Evolutionary conservation across 2,797 vertebrate species (phyloP), one percentile per base, ranked within the genome.

Genomic region (Poecilia picta): DNA sequence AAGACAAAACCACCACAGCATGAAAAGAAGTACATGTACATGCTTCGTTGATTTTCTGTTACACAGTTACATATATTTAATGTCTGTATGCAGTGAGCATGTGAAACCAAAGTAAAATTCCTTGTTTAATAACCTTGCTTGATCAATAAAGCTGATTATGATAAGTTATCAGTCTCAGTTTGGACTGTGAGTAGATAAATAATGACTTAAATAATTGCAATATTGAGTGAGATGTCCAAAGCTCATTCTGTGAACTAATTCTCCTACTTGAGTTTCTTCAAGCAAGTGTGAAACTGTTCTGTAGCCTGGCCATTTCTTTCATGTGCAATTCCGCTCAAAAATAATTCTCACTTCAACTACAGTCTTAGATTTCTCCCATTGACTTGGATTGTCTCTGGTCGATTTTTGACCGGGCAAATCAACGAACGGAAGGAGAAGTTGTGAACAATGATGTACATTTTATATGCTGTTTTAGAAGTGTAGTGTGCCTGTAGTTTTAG

Each of bases 1-100:
- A 77, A 81, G 81, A 82, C 83, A 85, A 71, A 75, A 78, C 70
- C 88, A 89, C 76, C 77, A 88, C 85, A 85, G 83, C 79, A 92
- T 80, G 76, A 90, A 86, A 81, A 83, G 75, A 86, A 79, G 86
- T 83, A 86, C 92, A 92, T 83, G 92, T 93, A 85, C 31, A 74
- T 59, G 71, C 74, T 79, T 28, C 47, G 91, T 87, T 85, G 89
- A 93, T 92, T 90, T 83, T 36, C 59, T 77, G 76, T 70, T 72
- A 49, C 84, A 72, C 43, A 41, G 62, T 89, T 95, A 91, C 81
- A 83, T 89, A 93, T n/a, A 59, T n/a, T 13, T 15, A 57, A 53
- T 55, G 23, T 55, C 8, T n/a, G 5, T 62, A 33, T 18, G 23
- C 3, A 18, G 15, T 33, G 15, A 31, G 15, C 16, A 18, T 33